These are phyloP conservation scores for Rhagophthalmus giganteus DNA, from an alignment of 2,888 invertebrate genomes.

Conservation along the genomic window DNA sequence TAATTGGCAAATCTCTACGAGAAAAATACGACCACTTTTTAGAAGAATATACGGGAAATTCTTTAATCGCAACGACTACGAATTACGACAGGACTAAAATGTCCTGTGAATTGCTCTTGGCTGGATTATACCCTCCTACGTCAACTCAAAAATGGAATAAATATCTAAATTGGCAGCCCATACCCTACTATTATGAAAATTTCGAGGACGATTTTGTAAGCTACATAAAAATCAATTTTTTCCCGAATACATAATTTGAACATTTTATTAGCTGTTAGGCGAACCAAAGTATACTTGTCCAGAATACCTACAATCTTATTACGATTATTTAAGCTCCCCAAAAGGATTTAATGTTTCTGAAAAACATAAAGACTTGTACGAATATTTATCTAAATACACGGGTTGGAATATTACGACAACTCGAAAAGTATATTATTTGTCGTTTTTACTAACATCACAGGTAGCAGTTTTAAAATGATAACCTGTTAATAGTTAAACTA, in stretches of 20 bases:
- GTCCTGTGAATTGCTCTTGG: conserved; percentile 67
- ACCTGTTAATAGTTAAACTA: too few species aligned
- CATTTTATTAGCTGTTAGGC: conserved; percentile 37
- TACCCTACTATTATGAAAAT: conserved; percentile 41
- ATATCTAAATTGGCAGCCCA: conserved; percentile 42
- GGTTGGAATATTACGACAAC: neutral
- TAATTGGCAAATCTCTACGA: conserved; percentile 64
- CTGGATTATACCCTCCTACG: conserved; percentile 67
- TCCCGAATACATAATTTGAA: too few species aligned
- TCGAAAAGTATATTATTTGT: neutral
- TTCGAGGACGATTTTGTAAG: conserved; percentile 39
- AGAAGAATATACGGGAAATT: conserved; percentile 61
- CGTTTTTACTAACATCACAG: neutral
- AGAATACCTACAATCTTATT: conserved; percentile 31
- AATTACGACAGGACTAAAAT: conserved; percentile 72
- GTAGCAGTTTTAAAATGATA: too few species aligned
- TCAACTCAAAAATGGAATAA: conserved; percentile 61
- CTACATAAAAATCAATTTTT: too few species aligned
- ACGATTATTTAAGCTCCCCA: conserved; percentile 25
- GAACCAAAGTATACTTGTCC: conserved; percentile 39
- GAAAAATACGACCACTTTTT: conserved; percentile 64
- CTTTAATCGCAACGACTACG: conserved; percentile 62
- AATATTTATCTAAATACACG: conserved; percentile 15
- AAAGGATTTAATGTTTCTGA: neutral
- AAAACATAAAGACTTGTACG: conserved; percentile 32